Base-by-base conservation (phyloP, 2,888 invertebrate species). In the Stratiomys singularior region DNA sequence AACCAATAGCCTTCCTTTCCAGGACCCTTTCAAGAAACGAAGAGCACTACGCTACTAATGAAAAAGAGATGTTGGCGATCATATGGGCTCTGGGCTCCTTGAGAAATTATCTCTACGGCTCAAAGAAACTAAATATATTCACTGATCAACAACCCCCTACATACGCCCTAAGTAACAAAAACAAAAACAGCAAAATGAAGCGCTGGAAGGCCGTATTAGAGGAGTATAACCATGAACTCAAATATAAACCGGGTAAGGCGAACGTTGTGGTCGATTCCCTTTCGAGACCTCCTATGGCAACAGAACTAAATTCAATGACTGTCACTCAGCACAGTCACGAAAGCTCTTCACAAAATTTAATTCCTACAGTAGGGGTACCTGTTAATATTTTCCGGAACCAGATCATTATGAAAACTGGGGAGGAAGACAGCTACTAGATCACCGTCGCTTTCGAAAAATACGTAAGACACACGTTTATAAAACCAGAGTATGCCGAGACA, bases 81-180 rank as follows among this genome's bases (percentile, higher is more conserved):
- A 27, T 67, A 25, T 67, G 30, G 67, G 3, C 30, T 30, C 30
- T 67, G 11, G 18, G 44, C 23, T 71, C 25, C n/a, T n/a, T 44
- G 25, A n/a, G 46, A 18, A 71, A 46, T 23, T 21, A 15, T n/a
- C 37, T 46, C 23, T 46, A 71, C 18, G 71, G 44, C 4, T 37
- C 23, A 7, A 71, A 23, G 52, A 52, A 52, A 18, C 7, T 52
- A 13, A 4, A 52, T 3, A 52, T 52, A 52, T 52, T n/a, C 18
- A 52, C 52, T 52, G 52, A 13, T 18, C 52, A 52, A 3, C 15
- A 52, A 15, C 52, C 15, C n/a, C 18, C 79, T 9, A 79, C 78
- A 13, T 4, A 52, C 52, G 52, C 52, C 15, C 7, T 76, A 1
- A 79, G 79, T n/a, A 67, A 78, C n/a, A 80, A 80, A 72, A 80